Percentiles rank a stretch among this genome's conserved stretches.
Evolutionary conservation across 1,140 invertebrate genomes (phyloP).

Genomic region (Microplitis mediator): DNA sequence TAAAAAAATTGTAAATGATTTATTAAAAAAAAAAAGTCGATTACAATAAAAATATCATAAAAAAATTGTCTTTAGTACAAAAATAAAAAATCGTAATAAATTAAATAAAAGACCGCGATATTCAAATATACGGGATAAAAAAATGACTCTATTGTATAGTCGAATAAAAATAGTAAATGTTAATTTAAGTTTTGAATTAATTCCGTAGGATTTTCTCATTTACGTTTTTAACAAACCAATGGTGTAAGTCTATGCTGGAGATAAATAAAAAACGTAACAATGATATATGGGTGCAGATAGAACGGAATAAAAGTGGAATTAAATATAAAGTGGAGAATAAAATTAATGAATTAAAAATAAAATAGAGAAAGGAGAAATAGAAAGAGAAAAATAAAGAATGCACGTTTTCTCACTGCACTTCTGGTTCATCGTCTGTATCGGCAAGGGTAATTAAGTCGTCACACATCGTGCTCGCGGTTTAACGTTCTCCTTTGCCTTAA

Average conservation of each 20-base stretch:
- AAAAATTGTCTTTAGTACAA: no score
- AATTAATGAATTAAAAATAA: not conserved
- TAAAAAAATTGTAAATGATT: no score
- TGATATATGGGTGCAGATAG: not conserved
- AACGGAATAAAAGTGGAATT: not conserved
- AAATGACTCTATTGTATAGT: no score
- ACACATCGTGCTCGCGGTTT: slow-evolving; percentile 21
- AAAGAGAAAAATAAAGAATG: slow-evolving; percentile 12
- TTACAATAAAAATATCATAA: no score
- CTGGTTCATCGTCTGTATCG: slow-evolving; percentile 23
- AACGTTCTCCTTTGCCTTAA: slow-evolving; percentile 26
- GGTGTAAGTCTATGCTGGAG: no score
- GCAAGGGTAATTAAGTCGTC: slow-evolving; percentile 31
- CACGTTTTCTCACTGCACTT: slow-evolving; percentile 7
- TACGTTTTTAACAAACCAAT: not conserved
- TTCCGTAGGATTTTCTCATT: slow-evolving; percentile 14
- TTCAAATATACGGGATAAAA: no score
- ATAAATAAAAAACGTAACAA: not conserved
- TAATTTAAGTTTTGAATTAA: not conserved
- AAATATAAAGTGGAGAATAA: not conserved
- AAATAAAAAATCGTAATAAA: no score
- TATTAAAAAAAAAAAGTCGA: no score
- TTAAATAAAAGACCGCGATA: no score
- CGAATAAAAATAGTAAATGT: no score
- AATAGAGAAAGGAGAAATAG: not conserved